Evolutionary conservation across 2,113 vertebrate genomes (phyloP), one percentile per base, ranked within the genome.

Genomic region (Rhea americana): DNA sequence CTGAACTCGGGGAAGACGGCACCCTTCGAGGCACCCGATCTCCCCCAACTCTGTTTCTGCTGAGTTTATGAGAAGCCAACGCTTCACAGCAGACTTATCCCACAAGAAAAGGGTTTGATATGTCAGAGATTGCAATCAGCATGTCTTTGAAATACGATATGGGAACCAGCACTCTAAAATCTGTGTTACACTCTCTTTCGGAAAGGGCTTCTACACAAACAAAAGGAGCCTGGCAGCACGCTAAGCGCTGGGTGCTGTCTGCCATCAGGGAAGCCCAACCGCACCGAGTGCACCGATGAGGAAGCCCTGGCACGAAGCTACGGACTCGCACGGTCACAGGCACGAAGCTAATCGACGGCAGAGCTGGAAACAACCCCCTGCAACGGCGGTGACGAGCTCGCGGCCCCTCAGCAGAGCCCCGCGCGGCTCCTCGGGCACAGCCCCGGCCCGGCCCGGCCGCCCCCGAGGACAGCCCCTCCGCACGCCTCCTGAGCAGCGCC

Each of bases 221-320:
- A 65, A 70, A 80, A 45, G 51, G 79, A 66, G 55, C 25, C 59
- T 70, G 61, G 80, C 77, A 92, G 82, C 80, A 86, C 77, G 41
- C 39, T 62, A 53, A 47, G 91, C n/a, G 4, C 65, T 83, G 24
- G 7, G 87, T 2, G 3, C 93, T 82, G 87, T 93, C 90, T 91
- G 90, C 88, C 81, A 88, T 86, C 93, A 93, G 90, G 88, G 87
- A 75, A 93, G 90, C 91, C 93, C 91, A 93, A 94, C 91, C 93
- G 94, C 83, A 71, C 94, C 91, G 85, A 92, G 94, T 91, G 75
- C 35, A 85, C 94, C 95, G 94, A 88, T 91, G 94, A 93, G 85
- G 93, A 94, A 85, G 93, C 90, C 84, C 88, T 83, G 82, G 94
- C 90, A 94, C 91, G 74, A 83, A 90, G 91, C 87, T 93, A 5